A percentile compares a stretch with the other conserved stretches of the same genome.
These are phyloP conservation scores for Triplophysa dalaica DNA, from an alignment of 2,113 vertebrate species.

Conservation along the genomic window DNA sequence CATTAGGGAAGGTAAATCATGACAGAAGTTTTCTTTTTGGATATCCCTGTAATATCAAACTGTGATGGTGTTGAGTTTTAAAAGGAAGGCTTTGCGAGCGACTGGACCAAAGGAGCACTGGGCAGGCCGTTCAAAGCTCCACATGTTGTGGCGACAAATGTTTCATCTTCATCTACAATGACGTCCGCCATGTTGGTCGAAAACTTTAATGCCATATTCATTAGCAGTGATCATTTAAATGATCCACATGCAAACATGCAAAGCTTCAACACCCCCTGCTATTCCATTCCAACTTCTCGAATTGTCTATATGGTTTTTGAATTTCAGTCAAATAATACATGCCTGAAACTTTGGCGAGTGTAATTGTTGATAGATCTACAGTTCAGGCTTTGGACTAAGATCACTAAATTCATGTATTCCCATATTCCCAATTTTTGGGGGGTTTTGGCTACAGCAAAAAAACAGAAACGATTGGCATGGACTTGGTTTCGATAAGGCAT, in stretches of 20 bases:
- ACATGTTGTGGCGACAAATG: slow-evolving; percentile 15
- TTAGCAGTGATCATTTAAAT: not conserved
- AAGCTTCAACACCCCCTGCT: not conserved
- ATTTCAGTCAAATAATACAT: slow-evolving; percentile 5
- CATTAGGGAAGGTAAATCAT: too few relatives aligned
- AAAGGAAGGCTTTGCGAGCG: not conserved
- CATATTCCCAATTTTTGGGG: slow-evolving; percentile 17
- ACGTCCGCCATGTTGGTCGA: not conserved
- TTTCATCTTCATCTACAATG: slow-evolving; percentile 44
- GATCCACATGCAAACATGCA: slow-evolving; percentile 7
- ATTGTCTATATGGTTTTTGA: not conserved
- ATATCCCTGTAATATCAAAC: too few relatives aligned
- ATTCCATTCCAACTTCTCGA: not conserved
- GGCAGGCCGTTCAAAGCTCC: slow-evolving; percentile 38
- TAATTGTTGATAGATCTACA: slow-evolving; percentile 29
- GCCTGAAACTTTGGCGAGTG: slow-evolving; percentile 30
- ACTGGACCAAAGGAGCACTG: not conserved
- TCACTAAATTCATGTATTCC: slow-evolving; percentile 33
- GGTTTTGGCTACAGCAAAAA: slow-evolving; percentile 17
- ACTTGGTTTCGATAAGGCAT: slow-evolving; percentile 11
- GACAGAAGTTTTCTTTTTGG: too few relatives aligned
- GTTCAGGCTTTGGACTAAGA: slow-evolving; percentile 36
- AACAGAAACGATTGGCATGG: slow-evolving; percentile 20
- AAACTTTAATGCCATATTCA: slow-evolving; percentile 4
- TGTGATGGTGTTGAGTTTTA: not conserved